These are phyloP conservation scores for Anthonomus grandis DNA, from an alignment of 1,140 invertebrate species.

Conservation along the genomic window DNA sequence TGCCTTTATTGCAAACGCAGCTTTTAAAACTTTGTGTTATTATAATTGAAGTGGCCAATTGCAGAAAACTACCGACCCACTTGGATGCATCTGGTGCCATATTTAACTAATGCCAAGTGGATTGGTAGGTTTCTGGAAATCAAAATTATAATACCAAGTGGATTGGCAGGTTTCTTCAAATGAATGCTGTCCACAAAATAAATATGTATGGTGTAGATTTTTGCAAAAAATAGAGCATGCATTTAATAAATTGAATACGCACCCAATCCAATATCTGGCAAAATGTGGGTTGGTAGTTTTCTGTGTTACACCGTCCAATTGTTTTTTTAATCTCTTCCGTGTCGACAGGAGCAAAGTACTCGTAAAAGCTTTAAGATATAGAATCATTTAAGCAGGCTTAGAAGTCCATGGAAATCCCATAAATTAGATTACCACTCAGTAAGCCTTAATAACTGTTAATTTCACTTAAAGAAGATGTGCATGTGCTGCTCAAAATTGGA, in stretches of 20 bases:
- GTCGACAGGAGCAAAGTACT: too few relatives aligned
- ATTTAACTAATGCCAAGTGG: slow-evolving; percentile 9
- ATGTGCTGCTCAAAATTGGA: too few relatives aligned
- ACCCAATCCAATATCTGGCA: slow-evolving; percentile 5
- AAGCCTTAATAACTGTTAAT: too few relatives aligned
- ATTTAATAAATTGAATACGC: too few relatives aligned
- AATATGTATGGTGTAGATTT: neutral
- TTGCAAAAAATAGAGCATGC: neutral
- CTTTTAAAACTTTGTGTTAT: neutral
- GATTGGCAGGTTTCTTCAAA: neutral
- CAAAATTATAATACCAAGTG: neutral
- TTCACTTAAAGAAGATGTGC: too few relatives aligned
- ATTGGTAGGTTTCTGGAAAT: slow-evolving; percentile 14
- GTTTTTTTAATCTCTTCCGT: too few relatives aligned
- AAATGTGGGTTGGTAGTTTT: neutral
- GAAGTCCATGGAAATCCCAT: too few relatives aligned
- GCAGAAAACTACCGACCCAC: slow-evolving; percentile 6
- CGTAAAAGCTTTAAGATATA: too few relatives aligned
- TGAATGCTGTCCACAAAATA: neutral
- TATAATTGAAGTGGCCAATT: slow-evolving; percentile 3
- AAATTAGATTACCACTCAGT: too few relatives aligned
- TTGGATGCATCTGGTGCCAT: slow-evolving; percentile 1
- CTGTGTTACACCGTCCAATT: too few relatives aligned
- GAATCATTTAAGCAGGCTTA: too few relatives aligned
- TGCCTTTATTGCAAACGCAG: slow-evolving; percentile 1